Percentiles rank a stretch among this genome's conserved stretches.
Conservation (phyloP, 2,888 invertebrate genomes). For the Odontothrips loti region DNA sequence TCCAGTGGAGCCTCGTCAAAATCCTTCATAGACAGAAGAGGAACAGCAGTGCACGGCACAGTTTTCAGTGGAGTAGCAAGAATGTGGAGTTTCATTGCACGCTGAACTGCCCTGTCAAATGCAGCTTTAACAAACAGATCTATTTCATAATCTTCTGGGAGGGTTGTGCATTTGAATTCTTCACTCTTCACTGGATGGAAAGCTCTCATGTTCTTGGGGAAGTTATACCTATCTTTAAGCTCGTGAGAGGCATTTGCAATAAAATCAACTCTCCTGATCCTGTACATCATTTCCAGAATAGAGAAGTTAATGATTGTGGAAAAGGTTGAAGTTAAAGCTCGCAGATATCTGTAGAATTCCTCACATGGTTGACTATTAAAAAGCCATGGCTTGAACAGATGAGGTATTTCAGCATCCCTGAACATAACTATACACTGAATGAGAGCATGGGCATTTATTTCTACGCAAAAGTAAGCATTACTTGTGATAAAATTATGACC, state of each 20-base stretch:
- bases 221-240: not conserved
- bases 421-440: not conserved
- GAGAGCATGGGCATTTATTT: not conserved
- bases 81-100: not conserved
- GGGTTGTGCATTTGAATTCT: not conserved
- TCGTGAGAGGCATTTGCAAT: not conserved
- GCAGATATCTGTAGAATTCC: not conserved
- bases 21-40: no score
- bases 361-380: not conserved
- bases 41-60: not conserved
- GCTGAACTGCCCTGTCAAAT: not conserved
- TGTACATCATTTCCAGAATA: slow-evolving; percentile 33
- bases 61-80: not conserved
- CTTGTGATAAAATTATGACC: not conserved
- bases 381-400: not conserved
- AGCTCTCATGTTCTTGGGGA: not conserved
- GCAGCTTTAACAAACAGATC: not conserved
- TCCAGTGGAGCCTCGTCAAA: no score
- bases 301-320: slow-evolving; percentile 35
- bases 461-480: not conserved
- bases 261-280: slow-evolving; percentile 33
- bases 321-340: slow-evolving; percentile 36
- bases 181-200: not conserved
- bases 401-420: not conserved
- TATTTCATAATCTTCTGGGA: not conserved